Evolutionary conservation across 2,113 vertebrate species (phyloP).

Genomic region (Larimichthys polyactis): DNA sequence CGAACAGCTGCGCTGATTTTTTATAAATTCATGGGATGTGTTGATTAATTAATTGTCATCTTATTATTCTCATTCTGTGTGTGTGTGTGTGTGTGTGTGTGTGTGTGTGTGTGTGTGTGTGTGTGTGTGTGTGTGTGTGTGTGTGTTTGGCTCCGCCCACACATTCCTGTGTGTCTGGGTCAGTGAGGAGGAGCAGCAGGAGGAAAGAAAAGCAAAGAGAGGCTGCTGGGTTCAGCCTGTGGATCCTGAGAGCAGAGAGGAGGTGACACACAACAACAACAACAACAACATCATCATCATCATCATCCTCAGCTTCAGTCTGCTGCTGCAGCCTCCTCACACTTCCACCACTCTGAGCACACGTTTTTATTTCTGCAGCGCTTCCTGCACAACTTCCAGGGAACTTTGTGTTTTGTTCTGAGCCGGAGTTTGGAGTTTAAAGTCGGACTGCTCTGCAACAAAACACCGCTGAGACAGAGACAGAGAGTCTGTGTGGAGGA

Average conservation of each 20-base stretch:
- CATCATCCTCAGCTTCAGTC: not conserved
- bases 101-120: too few species aligned
- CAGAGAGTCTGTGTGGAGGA: conserved; percentile 10
- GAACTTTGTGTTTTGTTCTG: conserved; percentile 23
- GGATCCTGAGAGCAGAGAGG: conserved; percentile 39
- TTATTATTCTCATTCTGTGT: too few species aligned
- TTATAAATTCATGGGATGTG: too few species aligned
- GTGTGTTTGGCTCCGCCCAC: conserved; percentile 59
- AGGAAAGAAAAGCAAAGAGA: conserved; percentile 26
- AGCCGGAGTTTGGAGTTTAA: conserved; percentile 7
- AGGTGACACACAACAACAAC: conserved; percentile 65
- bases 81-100: too few species aligned
- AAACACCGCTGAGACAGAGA: not conserved
- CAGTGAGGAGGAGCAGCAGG: conserved; percentile 39
- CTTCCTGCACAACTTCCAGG: conserved; percentile 21
- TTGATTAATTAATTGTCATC: too few species aligned
- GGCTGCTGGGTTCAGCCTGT: conserved; percentile 7
- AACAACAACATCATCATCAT: not conserved
- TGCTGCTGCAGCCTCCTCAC: not conserved
- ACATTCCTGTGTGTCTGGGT: conserved; percentile 70
- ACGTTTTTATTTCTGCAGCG: not conserved
- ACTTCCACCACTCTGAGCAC: not conserved
- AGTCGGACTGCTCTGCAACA: conserved; percentile 2
- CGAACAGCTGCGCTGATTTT: too few species aligned
- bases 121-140: too few species aligned